Evolutionary conservation across 2,113 vertebrate genomes (phyloP), one percentile per base, ranked within the genome.

Genomic region (Callionymus lyra): DNA sequence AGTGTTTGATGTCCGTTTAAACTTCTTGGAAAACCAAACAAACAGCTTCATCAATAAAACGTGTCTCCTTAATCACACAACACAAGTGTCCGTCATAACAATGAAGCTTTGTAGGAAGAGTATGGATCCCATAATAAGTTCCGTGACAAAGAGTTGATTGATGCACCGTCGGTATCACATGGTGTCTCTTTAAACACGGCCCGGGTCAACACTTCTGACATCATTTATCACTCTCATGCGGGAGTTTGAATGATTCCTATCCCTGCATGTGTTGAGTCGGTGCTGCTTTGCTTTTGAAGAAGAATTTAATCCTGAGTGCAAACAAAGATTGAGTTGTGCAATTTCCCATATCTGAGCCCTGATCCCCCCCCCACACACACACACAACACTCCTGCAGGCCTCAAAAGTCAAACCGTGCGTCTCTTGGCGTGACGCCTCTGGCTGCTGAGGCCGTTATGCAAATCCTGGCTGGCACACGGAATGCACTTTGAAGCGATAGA

Each of bases 361-460:
- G n/a, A n/a, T n/a, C n/a, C n/a, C n/a, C n/a, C n/a, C n/a, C n/a
- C n/a, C n/a, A n/a, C n/a, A n/a, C n/a, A n/a, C n/a, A n/a, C n/a
- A n/a, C n/a, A n/a, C n/a, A n/a, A 47, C 50, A 32, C 6, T 16
- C 57, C 45, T 12, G 18, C 34, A 50, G 34, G 56, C 32, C 6
- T 19, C 52, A 16, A 55, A 40, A 67, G 47, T 16, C 49, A 35
- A 6, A 46, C 56, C 2, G 14, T 58, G 47, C 56, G 38, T 63
- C 56, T 65, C 34, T 64, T 76, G 74, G 74, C 65, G 34, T 1
- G 1, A 2, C 14, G 53, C 67, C 69, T 13, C 1, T 1, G 39
- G 58, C 59, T 56, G 49, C 55, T 33, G 41, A 39, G 63, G 63
- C 82, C 65, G 84, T 85, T 85, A 86, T 84, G 83, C 84, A 86